Evolutionary conservation across 2,888 invertebrate genomes (phyloP).

Genomic region (Troilus luridus): DNA sequence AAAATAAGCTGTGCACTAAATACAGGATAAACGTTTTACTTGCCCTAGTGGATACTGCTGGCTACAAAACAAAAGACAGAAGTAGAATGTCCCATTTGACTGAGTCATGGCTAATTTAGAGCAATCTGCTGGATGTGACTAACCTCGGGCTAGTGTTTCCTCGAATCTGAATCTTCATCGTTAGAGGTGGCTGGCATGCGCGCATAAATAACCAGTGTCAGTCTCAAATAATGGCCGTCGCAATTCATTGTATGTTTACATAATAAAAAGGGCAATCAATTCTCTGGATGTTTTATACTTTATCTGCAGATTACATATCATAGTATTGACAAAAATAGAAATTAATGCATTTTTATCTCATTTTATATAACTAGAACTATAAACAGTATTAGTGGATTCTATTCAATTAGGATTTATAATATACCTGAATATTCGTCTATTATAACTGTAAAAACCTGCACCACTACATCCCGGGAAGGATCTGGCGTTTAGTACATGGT

Average conservation of each 20-base stretch:
- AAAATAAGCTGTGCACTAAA: too few species aligned
- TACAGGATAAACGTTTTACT: neutral
- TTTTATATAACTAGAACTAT: too few species aligned
- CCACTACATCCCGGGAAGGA: too few species aligned
- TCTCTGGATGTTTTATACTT: neutral
- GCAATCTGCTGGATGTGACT: slow-evolving; percentile 11
- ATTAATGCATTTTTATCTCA: neutral
- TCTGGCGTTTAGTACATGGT: too few species aligned
- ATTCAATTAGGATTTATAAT: too few species aligned
- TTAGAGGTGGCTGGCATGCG: neutral
- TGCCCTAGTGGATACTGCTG: neutral
- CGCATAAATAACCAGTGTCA: neutral
- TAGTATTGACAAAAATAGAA: neutral
- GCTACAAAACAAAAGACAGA: neutral
- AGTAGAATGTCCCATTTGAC: neutral
- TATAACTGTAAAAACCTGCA: too few species aligned
- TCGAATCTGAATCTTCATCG: slow-evolving; percentile 24
- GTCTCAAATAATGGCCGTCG: neutral
- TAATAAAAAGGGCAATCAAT: neutral
- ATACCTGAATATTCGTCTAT: too few species aligned
- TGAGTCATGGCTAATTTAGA: slow-evolving; percentile 48
- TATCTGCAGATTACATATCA: neutral
- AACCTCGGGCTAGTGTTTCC: neutral
- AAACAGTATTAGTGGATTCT: too few species aligned
- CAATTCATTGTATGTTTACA: neutral